Evolutionary conservation across 2,888 invertebrate species (phyloP), one percentile per base, ranked within the genome.

Genomic region (Siphonodentalium dalli): DNA sequence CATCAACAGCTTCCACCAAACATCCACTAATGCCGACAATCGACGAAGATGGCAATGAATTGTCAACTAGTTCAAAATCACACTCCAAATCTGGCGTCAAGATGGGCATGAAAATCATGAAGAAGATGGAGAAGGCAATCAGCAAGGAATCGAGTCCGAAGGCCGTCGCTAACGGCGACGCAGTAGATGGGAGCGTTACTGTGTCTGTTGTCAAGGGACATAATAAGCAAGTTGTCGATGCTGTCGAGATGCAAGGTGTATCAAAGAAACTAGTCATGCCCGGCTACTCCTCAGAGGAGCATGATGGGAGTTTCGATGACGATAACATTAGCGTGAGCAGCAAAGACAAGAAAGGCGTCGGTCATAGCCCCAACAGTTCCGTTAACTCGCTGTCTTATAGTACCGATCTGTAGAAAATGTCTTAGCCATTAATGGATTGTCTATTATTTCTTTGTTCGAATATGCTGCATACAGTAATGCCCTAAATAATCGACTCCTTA

Each of bases 181-280:
- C 47, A 4, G 35, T 62, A 0, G 13, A 55, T 5, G 70, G 68
- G 44, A 52, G 48, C 46, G 60, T 68, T 3, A 52, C 58, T 15
- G 66, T 66, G 2, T 47, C 60, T 20, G 63, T 68, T 15, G 48
- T 58, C 1, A 56, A 63, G 44, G 65, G 61, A 11, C 68, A 65
- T 41, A 55, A 61, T n/a, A 49, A 66, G 37, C 52, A 56, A 9
- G 49, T 57, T 18, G 63, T 66, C 15, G 71, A 71, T 46, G 62
- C 44, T 9, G 46, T 69, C 23, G 71, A 68, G 61, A 34, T 68
- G 48, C 60, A 60, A 11, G 38, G 54, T 11, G 49, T 58, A 41
- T 38, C 51, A 31, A 66, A n/a, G n/a, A n/a, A n/a, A n/a, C n/a
- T n/a, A n/a, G n/a, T n/a, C n/a, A n/a, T n/a, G n/a, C n/a, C n/a